phyloP scores from a whole-genome alignment of 2,113 vertebrate genomes.

The Trichechus manatus region DNA sequence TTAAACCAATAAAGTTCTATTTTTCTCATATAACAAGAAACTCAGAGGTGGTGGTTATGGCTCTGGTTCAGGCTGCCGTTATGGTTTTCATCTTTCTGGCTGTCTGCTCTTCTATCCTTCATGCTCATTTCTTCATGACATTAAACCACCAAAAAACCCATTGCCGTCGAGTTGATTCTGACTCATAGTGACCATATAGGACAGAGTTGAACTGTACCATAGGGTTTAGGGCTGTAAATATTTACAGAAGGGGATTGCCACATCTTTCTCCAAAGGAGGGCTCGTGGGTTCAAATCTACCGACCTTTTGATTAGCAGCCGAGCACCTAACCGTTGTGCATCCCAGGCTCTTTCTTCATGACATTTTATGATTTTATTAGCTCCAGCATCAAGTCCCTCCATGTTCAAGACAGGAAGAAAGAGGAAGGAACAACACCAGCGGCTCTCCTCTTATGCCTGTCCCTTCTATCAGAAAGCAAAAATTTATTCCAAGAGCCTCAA shows the following conservation, averaged over 20 bases:
- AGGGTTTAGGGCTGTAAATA: too few species aligned
- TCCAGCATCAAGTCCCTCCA: too few species aligned
- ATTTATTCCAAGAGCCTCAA: neutral
- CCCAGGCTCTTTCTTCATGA: neutral
- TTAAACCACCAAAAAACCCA: neutral
- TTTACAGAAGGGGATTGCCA: neutral
- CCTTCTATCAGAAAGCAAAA: constrained; percentile 11
- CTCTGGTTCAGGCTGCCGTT: neutral
- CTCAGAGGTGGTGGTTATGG: neutral
- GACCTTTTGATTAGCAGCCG: neutral
- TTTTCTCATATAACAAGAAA: neutral
- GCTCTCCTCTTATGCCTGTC: neutral
- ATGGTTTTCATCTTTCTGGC: neutral
- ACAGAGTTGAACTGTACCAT: too few species aligned
- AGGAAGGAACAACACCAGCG: neutral
- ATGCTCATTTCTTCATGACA: neutral
- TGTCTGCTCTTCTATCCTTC: neutral
- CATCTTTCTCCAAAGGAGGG: neutral
- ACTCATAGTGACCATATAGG: too few species aligned
- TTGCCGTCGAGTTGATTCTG: too few species aligned
- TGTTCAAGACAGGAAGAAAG: neutral
- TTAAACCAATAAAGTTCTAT: neutral
- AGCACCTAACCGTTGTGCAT: neutral
- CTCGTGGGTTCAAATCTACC: neutral
- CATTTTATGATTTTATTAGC: neutral